phyloP scores from a whole-genome alignment of 1,140 invertebrate genomes.

The Bombus ignitus region DNA sequence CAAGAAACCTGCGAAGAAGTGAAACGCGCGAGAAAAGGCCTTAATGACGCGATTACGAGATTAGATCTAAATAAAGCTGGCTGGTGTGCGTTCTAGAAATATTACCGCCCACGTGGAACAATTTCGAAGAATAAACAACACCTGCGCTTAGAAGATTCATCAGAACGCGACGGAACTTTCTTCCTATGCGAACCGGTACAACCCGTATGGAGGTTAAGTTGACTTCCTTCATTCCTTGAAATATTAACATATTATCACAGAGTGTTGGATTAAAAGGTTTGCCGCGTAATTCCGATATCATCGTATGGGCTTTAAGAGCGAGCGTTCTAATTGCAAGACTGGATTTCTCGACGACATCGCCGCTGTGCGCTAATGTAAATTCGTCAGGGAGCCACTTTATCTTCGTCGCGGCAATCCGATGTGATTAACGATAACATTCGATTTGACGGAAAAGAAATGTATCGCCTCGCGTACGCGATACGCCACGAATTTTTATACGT shows the following conservation, averaged over 20 bases:
- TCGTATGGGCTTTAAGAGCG: too few relatives aligned
- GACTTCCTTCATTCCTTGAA: not conserved
- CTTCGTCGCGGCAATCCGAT: constrained; percentile 44
- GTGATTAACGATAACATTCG: constrained; percentile 57
- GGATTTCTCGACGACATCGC: not conserved
- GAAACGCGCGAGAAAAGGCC: not conserved
- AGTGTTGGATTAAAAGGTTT: not conserved
- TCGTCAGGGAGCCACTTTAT: constrained; percentile 34
- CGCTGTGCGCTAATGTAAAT: constrained; percentile 45
- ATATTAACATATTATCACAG: constrained; percentile 7
- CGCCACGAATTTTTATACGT: constrained; percentile 37
- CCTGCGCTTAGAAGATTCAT: constrained; percentile 13
- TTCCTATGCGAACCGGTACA: not conserved
- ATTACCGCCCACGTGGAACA: not conserved
- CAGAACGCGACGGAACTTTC: constrained; percentile 9
- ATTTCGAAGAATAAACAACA: not conserved
- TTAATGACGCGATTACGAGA: constrained; percentile 28
- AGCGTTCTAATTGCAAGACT: constrained; percentile 38
- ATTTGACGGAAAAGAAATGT: constrained; percentile 49
- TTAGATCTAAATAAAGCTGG: not conserved
- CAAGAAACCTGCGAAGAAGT: not conserved
- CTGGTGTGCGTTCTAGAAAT: constrained; percentile 1
- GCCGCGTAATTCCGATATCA: constrained; percentile 20
- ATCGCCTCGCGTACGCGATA: constrained; percentile 16
- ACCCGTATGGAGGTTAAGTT: not conserved